These are phyloP conservation scores for Melinaea menophilus DNA, from an alignment of 2,888 invertebrate species.

Conservation along the genomic window DNA sequence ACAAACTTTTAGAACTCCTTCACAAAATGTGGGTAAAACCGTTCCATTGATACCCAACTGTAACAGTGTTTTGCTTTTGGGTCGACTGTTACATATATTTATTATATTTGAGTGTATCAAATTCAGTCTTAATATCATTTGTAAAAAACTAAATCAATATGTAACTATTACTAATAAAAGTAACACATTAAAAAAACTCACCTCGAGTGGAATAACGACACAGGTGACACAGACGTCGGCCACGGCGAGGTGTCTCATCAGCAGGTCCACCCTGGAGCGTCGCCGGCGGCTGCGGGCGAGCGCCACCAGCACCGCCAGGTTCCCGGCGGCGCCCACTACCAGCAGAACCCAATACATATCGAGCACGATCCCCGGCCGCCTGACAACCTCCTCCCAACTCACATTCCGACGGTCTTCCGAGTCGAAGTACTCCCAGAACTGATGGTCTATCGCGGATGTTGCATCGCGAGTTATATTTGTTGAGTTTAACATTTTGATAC, in stretches of 20 bases:
- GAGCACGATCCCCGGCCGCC: slow-evolving; percentile 66
- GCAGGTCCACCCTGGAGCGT: slow-evolving; percentile 85
- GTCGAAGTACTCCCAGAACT: slow-evolving; percentile 67
- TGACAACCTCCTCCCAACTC: slow-evolving; percentile 32
- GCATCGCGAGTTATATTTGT: neutral
- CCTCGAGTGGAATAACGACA: slow-evolving; percentile 86
- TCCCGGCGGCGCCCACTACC: slow-evolving; percentile 83
- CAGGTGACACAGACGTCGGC: slow-evolving; percentile 91
- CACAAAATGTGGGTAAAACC: too few species aligned
- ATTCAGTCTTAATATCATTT: too few species aligned
- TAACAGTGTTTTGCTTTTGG: too few species aligned
- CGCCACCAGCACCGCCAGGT: slow-evolving; percentile 83
- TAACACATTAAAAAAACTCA: slow-evolving; percentile 42
- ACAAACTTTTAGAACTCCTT: too few species aligned
- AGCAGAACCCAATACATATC: slow-evolving; percentile 81
- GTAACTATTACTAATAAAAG: too few species aligned
- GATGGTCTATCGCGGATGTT: slow-evolving; percentile 40
- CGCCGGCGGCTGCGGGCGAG: slow-evolving; percentile 80
- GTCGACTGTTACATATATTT: too few species aligned
- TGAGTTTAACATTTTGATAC: neutral
- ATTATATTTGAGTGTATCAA: too few species aligned
- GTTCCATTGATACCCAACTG: too few species aligned
- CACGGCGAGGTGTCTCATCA: slow-evolving; percentile 87
- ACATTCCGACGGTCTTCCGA: slow-evolving; percentile 22
- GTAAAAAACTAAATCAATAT: too few species aligned